Conservation (phyloP, 2,113 vertebrate species). For the Poeciliopsis retropinna region DNA sequence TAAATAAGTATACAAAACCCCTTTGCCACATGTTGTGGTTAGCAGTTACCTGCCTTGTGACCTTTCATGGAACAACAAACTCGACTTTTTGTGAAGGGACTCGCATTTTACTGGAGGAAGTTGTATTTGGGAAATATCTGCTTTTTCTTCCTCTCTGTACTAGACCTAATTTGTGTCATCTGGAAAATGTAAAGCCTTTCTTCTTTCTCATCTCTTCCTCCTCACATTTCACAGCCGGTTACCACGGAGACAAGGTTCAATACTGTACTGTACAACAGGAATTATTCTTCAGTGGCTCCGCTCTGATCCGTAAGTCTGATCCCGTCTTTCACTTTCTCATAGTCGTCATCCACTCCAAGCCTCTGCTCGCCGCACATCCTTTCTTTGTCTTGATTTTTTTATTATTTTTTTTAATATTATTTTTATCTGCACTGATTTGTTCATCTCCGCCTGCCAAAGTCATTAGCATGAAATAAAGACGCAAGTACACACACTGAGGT, state of each 20-base stretch:
- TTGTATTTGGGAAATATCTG: not conserved
- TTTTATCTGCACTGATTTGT: constrained; percentile 36
- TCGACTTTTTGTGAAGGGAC: not conserved
- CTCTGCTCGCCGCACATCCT: not conserved
- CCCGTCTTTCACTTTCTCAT: constrained; percentile 6
- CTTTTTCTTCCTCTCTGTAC: not conserved
- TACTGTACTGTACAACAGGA: constrained; percentile 97
- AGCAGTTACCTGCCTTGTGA: no score
- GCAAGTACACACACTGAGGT: constrained; percentile 24
- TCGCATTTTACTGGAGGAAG: no score
- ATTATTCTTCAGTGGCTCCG: constrained; percentile 99
- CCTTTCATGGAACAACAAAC: not conserved
- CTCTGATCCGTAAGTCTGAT: constrained; percentile 90
- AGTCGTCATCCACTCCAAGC: constrained; percentile 22
- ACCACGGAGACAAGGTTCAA: constrained; percentile 95
- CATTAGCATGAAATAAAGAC: constrained; percentile 51
- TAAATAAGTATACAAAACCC: no score
- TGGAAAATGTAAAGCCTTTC: constrained; percentile 14
- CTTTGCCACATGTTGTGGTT: no score
- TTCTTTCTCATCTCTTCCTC: not conserved
- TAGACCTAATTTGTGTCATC: constrained; percentile 13
- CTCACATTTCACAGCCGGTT: constrained; percentile 83
- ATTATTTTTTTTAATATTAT: constrained; percentile 18
- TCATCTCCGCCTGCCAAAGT: constrained; percentile 38
- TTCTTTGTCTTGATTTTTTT: constrained; percentile 2